Evolutionary conservation across 2,888 invertebrate species (phyloP).

Genomic region (Falcaria lacertinaria): DNA sequence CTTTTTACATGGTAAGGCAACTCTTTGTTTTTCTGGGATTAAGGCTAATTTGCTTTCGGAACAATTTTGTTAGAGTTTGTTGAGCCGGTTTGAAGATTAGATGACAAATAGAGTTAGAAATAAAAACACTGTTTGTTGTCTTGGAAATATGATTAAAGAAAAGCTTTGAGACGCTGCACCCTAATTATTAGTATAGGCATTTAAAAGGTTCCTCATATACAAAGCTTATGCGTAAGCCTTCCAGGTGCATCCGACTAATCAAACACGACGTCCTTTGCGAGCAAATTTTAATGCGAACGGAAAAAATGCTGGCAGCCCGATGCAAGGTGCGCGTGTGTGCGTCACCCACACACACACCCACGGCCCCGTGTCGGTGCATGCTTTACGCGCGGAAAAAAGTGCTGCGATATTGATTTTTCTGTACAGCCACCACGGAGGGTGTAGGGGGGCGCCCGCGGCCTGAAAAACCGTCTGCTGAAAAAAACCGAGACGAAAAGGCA

Average conservation of each 20-base stretch:
- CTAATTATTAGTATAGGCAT: too few species aligned
- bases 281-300: slow-evolving; percentile 62
- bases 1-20: too few species aligned
- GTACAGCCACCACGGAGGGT: slow-evolving; percentile 61
- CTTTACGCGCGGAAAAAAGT: slow-evolving; percentile 81
- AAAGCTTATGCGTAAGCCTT: slow-evolving; percentile 41
- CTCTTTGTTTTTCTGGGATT: too few species aligned
- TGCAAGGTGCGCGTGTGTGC: slow-evolving; percentile 52
- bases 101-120: too few species aligned
- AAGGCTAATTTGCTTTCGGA: too few species aligned
- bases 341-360: slow-evolving; percentile 45
- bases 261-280: slow-evolving; percentile 43
- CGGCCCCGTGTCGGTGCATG: slow-evolving; percentile 70
- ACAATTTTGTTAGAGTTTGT: too few species aligned
- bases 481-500: slow-evolving; percentile 79
- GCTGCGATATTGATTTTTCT: slow-evolving; percentile 81
- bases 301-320: slow-evolving; percentile 66
- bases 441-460: slow-evolving; percentile 67
- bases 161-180: too few species aligned
- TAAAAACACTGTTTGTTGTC: too few species aligned
- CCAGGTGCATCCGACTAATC: slow-evolving; percentile 59
- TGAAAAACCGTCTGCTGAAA: slow-evolving; percentile 79
- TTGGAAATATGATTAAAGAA: too few species aligned
- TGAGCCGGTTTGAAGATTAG: too few species aligned
- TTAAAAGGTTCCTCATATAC: slow-evolving; percentile 8